These are phyloP conservation scores for Enteromius unitaeniatus DNA, from an alignment of 2,797 vertebrate genomes.

Conservation along the genomic window DNA sequence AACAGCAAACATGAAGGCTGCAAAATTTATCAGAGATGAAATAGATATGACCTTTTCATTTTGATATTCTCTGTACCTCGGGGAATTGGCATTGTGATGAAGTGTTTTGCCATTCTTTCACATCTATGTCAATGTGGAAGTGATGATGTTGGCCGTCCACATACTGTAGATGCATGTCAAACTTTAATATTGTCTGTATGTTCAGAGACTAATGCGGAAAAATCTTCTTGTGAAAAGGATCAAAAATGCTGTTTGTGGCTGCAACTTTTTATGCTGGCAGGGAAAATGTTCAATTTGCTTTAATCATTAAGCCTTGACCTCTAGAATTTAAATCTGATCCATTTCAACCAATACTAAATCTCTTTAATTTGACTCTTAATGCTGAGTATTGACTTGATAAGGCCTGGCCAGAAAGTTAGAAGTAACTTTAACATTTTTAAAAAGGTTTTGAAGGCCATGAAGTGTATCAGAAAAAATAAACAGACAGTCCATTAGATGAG, in stretches of 20 bases:
- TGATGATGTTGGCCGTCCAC: neutral
- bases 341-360: neutral
- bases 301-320: neutral
- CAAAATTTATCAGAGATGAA: conserved; percentile 18
- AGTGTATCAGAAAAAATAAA: neutral
- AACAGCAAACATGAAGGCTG: conserved; percentile 6
- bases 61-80: conserved; percentile 9
- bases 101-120: conserved; percentile 31
- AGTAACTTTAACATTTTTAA: neutral
- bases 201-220: neutral
- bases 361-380: neutral
- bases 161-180: neutral
- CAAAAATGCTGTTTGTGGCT: neutral
- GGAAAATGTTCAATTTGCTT: neutral
- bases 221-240: neutral
- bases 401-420: neutral
- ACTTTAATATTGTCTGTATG: neutral
- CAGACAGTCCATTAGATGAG: neutral
- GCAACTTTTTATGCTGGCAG: neutral
- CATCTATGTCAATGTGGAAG: neutral
- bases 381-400: neutral
- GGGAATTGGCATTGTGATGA: conserved; percentile 24
- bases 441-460: neutral
- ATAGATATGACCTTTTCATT: conserved; percentile 34
- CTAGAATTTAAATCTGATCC: neutral